Conservation (phyloP, 2,888 invertebrate genomes). For the Dyspetes luteomarginatus region DNA sequence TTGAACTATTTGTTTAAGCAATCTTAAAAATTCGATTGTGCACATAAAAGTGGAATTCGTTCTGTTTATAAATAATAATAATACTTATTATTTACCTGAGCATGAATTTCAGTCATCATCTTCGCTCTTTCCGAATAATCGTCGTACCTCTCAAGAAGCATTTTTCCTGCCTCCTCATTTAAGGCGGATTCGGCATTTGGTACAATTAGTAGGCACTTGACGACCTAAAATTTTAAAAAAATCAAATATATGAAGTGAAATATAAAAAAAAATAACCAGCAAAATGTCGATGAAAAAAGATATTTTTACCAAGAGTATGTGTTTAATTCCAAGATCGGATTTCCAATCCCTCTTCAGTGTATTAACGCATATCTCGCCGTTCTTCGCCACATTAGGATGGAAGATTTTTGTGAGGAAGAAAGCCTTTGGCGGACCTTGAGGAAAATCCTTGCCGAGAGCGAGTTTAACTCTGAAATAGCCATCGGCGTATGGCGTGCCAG, state of each 20-base stretch:
- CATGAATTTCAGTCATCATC: conserved; percentile 97
- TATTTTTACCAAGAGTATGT: conserved; percentile 91
- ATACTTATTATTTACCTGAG: conserved; percentile 83
- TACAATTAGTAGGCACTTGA: conserved; percentile 97
- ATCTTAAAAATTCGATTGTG: too few species aligned
- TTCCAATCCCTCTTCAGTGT: conserved; percentile 98
- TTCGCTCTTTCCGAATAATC: conserved; percentile 95
- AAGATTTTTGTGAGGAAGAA: conserved; percentile 97
- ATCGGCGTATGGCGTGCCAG: conserved; percentile 95
- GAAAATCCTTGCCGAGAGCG: conserved; percentile 96
- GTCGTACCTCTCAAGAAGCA: conserved; percentile 96
- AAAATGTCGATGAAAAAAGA: conserved; percentile 69
- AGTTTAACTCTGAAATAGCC: conserved; percentile 96
- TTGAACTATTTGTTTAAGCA: too few species aligned
- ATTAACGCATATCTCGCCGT: conserved; percentile 98
- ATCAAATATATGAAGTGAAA: not conserved
- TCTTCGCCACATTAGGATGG: conserved; percentile 97
- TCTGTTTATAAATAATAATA: not conserved
- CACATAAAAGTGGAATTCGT: too few species aligned
- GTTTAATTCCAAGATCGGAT: conserved; percentile 96
- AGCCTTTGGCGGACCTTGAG: conserved; percentile 95
- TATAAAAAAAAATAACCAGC: not conserved
- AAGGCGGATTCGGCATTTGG: conserved; percentile 98
- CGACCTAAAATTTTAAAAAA: conserved; percentile 85
- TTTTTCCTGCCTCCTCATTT: conserved; percentile 98